Conservation (phyloP, 2,888 invertebrate genomes). For the Archips crataeganus region DNA sequence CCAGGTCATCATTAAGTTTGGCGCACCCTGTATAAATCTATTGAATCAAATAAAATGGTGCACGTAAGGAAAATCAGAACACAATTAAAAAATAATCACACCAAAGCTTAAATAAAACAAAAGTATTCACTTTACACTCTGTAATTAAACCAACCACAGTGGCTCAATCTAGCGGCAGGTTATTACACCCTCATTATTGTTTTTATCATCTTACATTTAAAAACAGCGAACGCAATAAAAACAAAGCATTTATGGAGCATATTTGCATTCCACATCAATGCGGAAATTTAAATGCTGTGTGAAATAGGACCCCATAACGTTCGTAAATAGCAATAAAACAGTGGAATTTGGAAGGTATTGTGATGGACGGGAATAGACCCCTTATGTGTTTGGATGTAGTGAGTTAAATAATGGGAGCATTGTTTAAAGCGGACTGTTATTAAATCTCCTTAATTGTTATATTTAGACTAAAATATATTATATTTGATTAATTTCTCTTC, state of each 20-base stretch:
- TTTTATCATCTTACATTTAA: conserved; percentile 20
- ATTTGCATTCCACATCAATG: conserved; percentile 23
- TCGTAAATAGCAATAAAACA: conserved; percentile 11
- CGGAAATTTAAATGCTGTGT: conserved; percentile 12
- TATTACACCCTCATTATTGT: conserved; percentile 18
- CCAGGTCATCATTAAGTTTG: no score
- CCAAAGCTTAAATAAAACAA: not conserved
- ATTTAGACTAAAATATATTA: no score
- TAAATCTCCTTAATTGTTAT: no score
- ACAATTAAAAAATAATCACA: not conserved
- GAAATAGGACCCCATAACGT: conserved; percentile 12
- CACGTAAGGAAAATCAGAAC: no score
- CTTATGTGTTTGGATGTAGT: no score
- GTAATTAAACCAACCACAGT: conserved; percentile 1
- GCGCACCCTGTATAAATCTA: no score
- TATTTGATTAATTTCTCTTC: no score
- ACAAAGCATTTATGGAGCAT: conserved; percentile 14
- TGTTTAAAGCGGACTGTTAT: no score
- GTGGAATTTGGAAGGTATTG: not conserved
- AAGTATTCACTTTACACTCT: not conserved
- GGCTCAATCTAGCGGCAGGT: conserved; percentile 8
- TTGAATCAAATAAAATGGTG: no score
- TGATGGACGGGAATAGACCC: not conserved
- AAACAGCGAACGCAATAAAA: conserved; percentile 15
- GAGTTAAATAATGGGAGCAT: no score